Evolutionary conservation across 2,888 invertebrate genomes (phyloP).

Genomic region (Notocelia uddmanniana): DNA sequence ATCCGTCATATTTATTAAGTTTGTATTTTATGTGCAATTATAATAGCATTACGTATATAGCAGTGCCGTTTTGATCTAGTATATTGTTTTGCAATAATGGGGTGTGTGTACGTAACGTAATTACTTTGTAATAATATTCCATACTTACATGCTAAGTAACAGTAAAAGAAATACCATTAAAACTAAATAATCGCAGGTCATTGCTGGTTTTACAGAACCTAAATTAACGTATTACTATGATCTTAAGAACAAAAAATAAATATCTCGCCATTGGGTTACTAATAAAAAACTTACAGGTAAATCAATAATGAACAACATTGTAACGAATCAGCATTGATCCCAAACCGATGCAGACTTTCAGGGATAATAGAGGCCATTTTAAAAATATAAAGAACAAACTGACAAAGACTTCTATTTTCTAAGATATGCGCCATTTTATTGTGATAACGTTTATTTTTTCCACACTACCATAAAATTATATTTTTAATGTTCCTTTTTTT

Average conservation of each 20-base stretch:
- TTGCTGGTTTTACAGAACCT: conserved; percentile 3
- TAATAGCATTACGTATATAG: neutral
- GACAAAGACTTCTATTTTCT: too few species aligned
- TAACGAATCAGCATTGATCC: conserved; percentile 2
- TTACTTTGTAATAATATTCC: neutral
- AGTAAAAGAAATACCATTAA: neutral
- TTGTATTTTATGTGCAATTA: too few species aligned
- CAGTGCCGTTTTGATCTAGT: neutral
- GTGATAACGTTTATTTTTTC: too few species aligned
- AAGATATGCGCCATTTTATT: too few species aligned
- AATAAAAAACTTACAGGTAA: neutral
- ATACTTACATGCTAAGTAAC: conserved; percentile 5
- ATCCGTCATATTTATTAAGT: too few species aligned
- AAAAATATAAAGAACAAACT: too few species aligned
- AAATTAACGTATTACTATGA: neutral
- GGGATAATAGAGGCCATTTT: neutral
- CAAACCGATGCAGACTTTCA: neutral
- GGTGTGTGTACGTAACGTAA: neutral
- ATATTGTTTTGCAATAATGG: neutral
- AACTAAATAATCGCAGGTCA: conserved; percentile 6
- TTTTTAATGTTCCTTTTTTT: too few species aligned
- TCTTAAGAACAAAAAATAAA: neutral
- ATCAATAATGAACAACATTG: neutral
- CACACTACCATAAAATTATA: too few species aligned
- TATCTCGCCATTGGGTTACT: neutral